A percentile compares a stretch with the other conserved stretches of the same genome.
These are phyloP conservation scores for Nemotelus nigrinus DNA, from an alignment of 2,888 invertebrate genomes.

Conservation along the genomic window DNA sequence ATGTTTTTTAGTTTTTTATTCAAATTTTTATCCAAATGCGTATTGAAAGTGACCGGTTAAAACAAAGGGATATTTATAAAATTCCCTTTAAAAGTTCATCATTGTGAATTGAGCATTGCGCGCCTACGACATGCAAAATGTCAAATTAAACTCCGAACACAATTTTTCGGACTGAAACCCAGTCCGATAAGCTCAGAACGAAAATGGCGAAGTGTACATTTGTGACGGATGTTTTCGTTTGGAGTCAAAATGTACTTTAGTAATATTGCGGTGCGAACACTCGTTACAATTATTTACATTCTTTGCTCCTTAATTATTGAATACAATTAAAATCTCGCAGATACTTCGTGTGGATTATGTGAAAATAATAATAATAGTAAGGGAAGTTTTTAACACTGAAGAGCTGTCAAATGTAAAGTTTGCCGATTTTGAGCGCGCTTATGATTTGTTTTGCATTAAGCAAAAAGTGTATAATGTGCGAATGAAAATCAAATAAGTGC, in stretches of 20 bases:
- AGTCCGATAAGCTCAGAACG: slow-evolving; percentile 17
- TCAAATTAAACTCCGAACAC: background rate
- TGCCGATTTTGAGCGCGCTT: slow-evolving; percentile 34
- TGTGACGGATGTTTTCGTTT: slow-evolving; percentile 30
- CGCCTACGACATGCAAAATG: background rate
- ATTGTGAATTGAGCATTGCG: slow-evolving; percentile 1
- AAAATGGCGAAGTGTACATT: slow-evolving; percentile 35
- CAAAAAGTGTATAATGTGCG: background rate
- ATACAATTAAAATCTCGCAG: background rate
- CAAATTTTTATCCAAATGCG: no score
- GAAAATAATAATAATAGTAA: no score
- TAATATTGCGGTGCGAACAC: background rate
- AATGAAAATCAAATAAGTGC: background rate
- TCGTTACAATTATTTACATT: background rate
- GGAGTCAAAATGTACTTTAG: background rate
- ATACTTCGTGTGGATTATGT: background rate
- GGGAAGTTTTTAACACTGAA: background rate
- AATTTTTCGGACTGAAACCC: slow-evolving; percentile 8
- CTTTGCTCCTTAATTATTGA: background rate
- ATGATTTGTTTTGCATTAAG: slow-evolving; percentile 27
- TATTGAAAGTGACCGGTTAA: no score
- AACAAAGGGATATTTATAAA: no score
- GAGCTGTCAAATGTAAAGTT: slow-evolving; percentile 35
- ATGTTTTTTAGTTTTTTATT: no score
- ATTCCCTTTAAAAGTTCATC: background rate